Conservation (phyloP, 2,888 invertebrate species). For the Psylliodes chrysocephalus region DNA sequence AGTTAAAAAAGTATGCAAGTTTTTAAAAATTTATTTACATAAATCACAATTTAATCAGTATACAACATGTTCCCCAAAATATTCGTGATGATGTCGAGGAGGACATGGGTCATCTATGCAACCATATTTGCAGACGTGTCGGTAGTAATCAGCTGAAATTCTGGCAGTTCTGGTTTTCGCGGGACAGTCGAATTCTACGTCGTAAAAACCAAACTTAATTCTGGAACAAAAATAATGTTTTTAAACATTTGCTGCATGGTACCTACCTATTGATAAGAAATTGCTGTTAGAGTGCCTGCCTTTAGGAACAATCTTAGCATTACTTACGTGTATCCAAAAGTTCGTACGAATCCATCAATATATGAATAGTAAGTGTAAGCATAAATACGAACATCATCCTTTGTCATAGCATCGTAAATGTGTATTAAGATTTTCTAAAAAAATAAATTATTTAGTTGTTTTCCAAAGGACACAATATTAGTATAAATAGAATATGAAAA, state of each 20-base stretch:
- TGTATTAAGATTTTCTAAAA: background rate
- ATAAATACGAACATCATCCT: background rate
- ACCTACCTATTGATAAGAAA: too few relatives aligned
- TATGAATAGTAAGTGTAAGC: background rate
- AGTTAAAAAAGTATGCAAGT: too few relatives aligned
- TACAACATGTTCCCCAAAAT: too few relatives aligned
- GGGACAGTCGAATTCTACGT: slow-evolving; percentile 16
- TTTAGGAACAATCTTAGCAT: too few relatives aligned
- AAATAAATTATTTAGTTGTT: slow-evolving; percentile 65
- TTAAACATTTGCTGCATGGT: too few relatives aligned
- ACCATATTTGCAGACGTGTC: slow-evolving; percentile 4
- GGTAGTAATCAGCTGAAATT: slow-evolving; percentile 11
- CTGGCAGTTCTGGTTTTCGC: slow-evolving; percentile 11
- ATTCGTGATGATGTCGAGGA: background rate
- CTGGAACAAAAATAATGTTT: too few relatives aligned
- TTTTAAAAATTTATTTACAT: too few relatives aligned
- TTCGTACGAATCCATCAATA: background rate
- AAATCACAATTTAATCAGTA: too few relatives aligned
- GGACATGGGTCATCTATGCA: slow-evolving; percentile 6
- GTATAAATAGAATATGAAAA: too few relatives aligned
- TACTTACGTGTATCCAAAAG: background rate
- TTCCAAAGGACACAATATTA: too few relatives aligned
- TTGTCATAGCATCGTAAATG: background rate
- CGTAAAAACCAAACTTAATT: slow-evolving; percentile 3
- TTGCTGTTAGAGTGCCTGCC: too few relatives aligned